A percentile compares a stretch with the other conserved stretches of the same genome.
Evolutionary conservation across 2,888 invertebrate genomes (phyloP).

Genomic region (Amiota mariae): DNA sequence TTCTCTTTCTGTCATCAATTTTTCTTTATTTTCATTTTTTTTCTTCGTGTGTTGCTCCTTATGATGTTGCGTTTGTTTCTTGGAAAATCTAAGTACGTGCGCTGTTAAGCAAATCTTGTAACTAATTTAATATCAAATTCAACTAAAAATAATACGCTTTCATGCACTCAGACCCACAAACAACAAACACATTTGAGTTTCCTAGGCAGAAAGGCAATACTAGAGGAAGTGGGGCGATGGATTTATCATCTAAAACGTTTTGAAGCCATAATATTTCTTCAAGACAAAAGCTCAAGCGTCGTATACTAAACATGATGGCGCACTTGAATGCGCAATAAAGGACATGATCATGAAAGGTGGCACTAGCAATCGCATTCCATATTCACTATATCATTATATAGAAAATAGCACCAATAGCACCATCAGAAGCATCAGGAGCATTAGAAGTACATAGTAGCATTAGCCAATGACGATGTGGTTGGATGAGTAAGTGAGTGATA

Average conservation of each 20-base stretch:
- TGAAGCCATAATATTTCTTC: too few species aligned
- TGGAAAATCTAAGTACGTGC: conserved; percentile 33
- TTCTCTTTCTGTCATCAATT: too few species aligned
- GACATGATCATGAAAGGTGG: background rate
- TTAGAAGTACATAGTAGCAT: too few species aligned
- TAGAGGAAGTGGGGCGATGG: too few species aligned
- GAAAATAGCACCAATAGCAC: background rate
- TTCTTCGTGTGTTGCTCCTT: background rate
- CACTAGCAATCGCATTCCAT: background rate
- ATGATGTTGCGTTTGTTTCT: background rate
- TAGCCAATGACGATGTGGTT: background rate
- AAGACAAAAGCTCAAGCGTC: too few species aligned
- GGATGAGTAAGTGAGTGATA: conserved; percentile 7
- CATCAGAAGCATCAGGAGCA: background rate
- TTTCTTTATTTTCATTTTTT: background rate
- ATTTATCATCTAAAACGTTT: too few species aligned
- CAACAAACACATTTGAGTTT: background rate
- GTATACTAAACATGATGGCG: too few species aligned
- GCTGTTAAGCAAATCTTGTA: conserved; percentile 43
- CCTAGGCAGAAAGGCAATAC: background rate
- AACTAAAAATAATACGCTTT: conserved; percentile 32
- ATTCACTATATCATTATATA: background rate
- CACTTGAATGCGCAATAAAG: too few species aligned
- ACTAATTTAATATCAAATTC: conserved; percentile 43
- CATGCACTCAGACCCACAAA: background rate